A percentile compares a stretch with the other conserved stretches of the same genome.
Conservation (phyloP, 1,140 invertebrate species). For the Lepidurus apus region DNA sequence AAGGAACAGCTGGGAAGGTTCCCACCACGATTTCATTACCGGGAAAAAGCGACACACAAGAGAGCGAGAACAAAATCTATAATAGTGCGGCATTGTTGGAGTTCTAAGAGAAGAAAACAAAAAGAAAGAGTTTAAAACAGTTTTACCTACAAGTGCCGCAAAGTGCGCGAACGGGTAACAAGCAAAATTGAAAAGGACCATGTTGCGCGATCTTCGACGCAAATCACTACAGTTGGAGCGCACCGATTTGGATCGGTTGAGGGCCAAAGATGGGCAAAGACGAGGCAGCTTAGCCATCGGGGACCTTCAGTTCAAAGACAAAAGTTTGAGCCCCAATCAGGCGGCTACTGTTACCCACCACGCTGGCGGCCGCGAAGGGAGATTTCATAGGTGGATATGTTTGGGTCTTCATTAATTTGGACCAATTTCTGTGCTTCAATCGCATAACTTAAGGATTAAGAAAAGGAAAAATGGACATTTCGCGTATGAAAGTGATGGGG, state of each 20-base stretch:
- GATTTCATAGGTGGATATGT: neutral
- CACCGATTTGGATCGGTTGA: conserved; percentile 37
- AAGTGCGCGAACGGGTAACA: neutral
- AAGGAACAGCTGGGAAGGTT: neutral
- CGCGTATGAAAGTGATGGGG: too few relatives aligned
- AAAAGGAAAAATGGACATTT: too few relatives aligned
- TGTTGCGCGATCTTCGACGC: conserved; percentile 39
- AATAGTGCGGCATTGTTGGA: neutral
- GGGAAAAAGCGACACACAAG: neutral
- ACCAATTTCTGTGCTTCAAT: too few relatives aligned
- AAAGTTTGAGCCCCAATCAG: conserved; percentile 35
- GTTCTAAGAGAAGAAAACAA: too few relatives aligned
- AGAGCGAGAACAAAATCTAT: neutral
- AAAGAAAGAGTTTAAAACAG: neutral
- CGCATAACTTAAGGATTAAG: too few relatives aligned
- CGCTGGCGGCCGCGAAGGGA: neutral
- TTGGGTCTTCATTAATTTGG: neutral
- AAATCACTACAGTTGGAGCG: conserved; percentile 43
- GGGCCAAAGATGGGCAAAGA: conserved; percentile 35
- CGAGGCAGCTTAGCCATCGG: conserved; percentile 39
- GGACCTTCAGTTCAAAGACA: conserved; percentile 34
- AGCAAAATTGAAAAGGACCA: neutral
- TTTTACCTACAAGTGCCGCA: neutral
- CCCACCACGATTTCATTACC: conserved; percentile 15
- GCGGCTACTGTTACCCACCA: neutral